Evolutionary conservation across 2,113 vertebrate genomes (phyloP).

Genomic region (Apteryx owenii): DNA sequence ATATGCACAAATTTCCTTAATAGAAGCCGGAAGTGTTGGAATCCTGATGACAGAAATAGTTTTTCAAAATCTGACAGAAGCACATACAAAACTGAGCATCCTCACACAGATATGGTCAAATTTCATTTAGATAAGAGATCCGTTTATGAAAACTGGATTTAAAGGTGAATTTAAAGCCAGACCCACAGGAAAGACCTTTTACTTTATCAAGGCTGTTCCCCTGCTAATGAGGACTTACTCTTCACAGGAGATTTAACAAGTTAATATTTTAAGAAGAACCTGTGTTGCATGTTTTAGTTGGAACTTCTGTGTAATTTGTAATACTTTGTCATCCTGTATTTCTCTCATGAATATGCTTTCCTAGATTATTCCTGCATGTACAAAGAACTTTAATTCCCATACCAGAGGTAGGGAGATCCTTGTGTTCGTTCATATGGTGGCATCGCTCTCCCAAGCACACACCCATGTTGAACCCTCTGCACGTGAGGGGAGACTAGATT

Average conservation of each 20-base stretch:
- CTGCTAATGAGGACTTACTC: not conserved
- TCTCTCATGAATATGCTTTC: not conserved
- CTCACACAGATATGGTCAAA: rapidly evolving
- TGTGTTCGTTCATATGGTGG: not conserved
- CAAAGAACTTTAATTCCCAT: not conserved
- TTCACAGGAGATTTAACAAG: not conserved
- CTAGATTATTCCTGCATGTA: not conserved
- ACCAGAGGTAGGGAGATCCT: not conserved
- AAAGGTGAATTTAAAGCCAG: not conserved
- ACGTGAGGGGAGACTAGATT: not conserved
- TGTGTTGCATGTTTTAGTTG: not conserved
- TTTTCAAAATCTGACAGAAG: not conserved
- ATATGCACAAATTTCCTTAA: not conserved
- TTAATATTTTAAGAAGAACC: not conserved
- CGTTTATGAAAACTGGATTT: not conserved
- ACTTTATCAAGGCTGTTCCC: not conserved
- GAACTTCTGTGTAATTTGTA: not conserved
- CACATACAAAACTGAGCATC: not conserved
- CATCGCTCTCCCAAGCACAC: not conserved
- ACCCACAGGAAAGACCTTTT: not conserved
- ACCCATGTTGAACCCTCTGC: not conserved
- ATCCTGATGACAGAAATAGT: not conserved
- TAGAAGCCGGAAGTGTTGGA: not conserved
- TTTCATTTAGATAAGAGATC: not conserved
- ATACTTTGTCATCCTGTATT: not conserved